Conservation (phyloP, 2,888 invertebrate species). For the Ryuthela nishihirai region DNA sequence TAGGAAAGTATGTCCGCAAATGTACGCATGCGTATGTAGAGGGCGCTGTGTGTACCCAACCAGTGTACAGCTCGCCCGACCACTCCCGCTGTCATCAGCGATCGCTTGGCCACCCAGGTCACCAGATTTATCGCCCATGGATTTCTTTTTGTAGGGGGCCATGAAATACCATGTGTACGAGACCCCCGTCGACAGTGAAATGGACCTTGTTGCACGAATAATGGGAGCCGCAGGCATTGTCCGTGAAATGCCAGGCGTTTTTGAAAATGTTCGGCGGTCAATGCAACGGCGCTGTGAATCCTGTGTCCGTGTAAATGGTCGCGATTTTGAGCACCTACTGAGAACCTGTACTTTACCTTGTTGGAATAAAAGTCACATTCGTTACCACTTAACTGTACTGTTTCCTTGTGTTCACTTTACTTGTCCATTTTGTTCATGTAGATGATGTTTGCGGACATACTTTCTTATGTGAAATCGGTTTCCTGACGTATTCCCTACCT, state of each 20-base stretch:
- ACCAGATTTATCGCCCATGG: background rate
- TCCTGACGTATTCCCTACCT: background rate
- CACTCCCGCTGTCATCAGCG: no score
- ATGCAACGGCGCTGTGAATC: background rate
- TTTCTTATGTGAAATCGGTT: conserved; percentile 1
- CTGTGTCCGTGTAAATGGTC: background rate
- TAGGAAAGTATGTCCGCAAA: no score
- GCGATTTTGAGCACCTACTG: conserved; percentile 4
- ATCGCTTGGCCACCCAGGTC: background rate
- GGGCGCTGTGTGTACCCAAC: no score
- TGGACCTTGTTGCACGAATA: background rate
- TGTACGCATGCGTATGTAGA: no score
- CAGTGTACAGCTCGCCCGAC: no score
- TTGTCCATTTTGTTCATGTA: background rate
- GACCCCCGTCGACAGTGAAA: background rate
- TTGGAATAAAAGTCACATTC: background rate
- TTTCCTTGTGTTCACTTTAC: background rate
- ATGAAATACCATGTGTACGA: background rate
- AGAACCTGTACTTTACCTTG: background rate
- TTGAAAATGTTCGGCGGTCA: conserved; percentile 1
- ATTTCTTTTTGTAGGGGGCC: background rate
- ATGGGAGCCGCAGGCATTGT: background rate
- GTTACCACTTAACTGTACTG: background rate
- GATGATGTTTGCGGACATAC: background rate
- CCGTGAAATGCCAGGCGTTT: background rate